A percentile compares a stretch with the other conserved stretches of the same genome.
Conservation (phyloP, 2,888 invertebrate genomes). For the Doris montereyensis region DNA sequence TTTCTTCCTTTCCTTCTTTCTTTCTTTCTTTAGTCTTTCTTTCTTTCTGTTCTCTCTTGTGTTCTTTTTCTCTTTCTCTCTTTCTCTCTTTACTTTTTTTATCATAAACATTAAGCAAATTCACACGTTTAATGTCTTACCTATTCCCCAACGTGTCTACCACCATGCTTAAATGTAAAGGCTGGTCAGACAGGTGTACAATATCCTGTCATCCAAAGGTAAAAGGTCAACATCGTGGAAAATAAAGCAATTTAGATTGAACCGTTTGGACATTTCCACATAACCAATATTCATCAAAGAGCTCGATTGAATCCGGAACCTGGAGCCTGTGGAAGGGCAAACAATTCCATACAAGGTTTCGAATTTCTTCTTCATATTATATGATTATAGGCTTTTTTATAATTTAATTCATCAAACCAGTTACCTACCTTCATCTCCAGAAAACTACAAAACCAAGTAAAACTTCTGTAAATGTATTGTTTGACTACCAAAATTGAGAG, state of each 20-base stretch:
- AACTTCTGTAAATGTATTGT: no score
- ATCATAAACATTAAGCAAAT: background rate
- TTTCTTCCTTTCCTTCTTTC: background rate
- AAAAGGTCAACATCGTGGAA: constrained; percentile 97
- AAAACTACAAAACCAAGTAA: no score
- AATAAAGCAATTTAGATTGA: constrained; percentile 86
- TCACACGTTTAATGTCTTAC: background rate
- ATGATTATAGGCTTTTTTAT: no score
- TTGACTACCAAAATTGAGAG: no score
- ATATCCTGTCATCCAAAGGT: constrained; percentile 91
- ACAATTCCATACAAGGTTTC: no score
- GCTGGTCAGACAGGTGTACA: constrained; percentile 93
- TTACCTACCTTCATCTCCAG: no score
- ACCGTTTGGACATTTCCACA: constrained; percentile 70
- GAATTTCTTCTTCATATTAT: no score
- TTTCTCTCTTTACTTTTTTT: background rate
- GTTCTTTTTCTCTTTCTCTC: background rate
- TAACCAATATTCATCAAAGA: constrained; percentile 99
- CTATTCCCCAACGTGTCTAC: background rate
- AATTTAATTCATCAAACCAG: no score
- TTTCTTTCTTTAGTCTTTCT: background rate
- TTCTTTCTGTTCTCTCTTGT: background rate
- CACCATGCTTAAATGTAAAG: constrained; percentile 78
- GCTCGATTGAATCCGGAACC: no score
- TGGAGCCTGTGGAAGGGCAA: constrained; percentile 89